A percentile compares a stretch with the other conserved stretches of the same genome.
Conservation (phyloP, 2,113 vertebrate species). For the Xenopus borealis region DNA sequence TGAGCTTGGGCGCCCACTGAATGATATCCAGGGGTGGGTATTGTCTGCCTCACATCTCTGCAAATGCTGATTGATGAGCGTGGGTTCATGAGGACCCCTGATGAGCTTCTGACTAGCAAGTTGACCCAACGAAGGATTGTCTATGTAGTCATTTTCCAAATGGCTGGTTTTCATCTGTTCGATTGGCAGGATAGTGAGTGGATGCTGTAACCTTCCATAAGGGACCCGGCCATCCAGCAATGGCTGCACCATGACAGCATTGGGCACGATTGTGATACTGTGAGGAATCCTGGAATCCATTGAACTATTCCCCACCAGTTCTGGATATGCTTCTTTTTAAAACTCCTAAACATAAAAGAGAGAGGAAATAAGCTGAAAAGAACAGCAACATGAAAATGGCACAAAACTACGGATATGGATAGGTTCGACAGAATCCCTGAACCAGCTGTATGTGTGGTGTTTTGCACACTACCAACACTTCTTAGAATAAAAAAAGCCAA, state of each 20-base stretch:
- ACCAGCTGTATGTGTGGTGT: too few species aligned
- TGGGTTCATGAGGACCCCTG: conserved; percentile 62
- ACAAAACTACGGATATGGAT: too few species aligned
- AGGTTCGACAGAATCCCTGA: too few species aligned
- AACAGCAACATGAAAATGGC: not conserved
- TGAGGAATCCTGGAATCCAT: conserved; percentile 95
- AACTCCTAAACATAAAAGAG: conserved; percentile 66
- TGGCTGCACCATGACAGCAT: conserved; percentile 84
- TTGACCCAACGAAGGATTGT: conserved; percentile 80
- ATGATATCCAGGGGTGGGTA: conserved; percentile 95
- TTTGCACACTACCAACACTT: too few species aligned
- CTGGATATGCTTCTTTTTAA: conserved; percentile 61
- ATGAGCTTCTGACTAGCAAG: conserved; percentile 69
- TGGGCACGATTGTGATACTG: conserved; percentile 83
- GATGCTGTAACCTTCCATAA: conserved; percentile 85
- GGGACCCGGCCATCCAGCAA: conserved; percentile 83
- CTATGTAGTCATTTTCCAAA: conserved; percentile 93
- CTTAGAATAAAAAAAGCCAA: too few species aligned
- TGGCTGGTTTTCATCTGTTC: conserved; percentile 94
- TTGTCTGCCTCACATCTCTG: conserved; percentile 79
- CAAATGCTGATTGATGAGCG: conserved; percentile 47
- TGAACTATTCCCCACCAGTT: conserved; percentile 56
- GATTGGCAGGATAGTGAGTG: conserved; percentile 89
- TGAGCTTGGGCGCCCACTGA: conserved; percentile 90
- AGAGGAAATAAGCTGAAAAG: conserved; percentile 18